Conservation (phyloP, 2,797 vertebrate genomes). For the Syndactyla subalaris region DNA sequence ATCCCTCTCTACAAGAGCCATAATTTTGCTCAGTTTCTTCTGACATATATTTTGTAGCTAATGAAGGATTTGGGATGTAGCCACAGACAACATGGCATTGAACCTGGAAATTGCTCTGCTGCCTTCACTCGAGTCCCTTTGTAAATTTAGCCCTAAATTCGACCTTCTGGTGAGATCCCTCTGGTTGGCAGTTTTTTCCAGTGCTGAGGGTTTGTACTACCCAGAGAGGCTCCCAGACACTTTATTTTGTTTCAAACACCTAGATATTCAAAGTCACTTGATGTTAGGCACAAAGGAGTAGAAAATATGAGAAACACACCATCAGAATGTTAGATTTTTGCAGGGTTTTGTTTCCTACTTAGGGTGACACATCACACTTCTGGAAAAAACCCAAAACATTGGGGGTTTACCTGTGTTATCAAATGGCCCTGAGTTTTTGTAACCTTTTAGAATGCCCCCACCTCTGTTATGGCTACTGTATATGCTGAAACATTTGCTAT, state of each 20-base stretch:
- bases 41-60: slow-evolving; percentile 16
- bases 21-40: slow-evolving; percentile 15
- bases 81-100: neutral
- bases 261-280: neutral
- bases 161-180: neutral
- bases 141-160: slow-evolving; percentile 15
- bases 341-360: neutral
- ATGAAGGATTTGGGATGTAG: slow-evolving; percentile 24
- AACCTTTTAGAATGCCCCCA: neutral
- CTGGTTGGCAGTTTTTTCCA: neutral
- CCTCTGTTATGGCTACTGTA: neutral
- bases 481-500: neutral
- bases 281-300: neutral
- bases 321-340: neutral
- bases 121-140: neutral
- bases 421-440: neutral
- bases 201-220: neutral
- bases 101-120: slow-evolving; percentile 41
- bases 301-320: neutral
- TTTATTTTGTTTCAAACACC: neutral
- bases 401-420: neutral
- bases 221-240: neutral
- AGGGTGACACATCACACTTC: neutral
- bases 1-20: neutral
- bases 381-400: neutral